Evolutionary conservation across 2,113 vertebrate species (phyloP).

Genomic region (Hipposideros armiger): DNA sequence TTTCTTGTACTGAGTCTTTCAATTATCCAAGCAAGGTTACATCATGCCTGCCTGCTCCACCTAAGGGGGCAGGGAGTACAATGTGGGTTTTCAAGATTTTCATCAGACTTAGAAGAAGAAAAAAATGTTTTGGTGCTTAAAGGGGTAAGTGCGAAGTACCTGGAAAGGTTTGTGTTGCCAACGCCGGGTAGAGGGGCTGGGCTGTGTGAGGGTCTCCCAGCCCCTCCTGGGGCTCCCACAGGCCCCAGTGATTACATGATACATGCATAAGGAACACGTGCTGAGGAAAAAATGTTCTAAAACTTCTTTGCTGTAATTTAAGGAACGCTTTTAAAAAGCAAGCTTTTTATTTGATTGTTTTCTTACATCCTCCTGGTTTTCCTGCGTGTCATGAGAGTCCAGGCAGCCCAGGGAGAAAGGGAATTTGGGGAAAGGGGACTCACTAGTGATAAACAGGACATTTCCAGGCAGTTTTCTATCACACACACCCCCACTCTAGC

Average conservation of each 20-base stretch:
- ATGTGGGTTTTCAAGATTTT: constrained; percentile 45
- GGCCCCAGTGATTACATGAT: too few relatives aligned
- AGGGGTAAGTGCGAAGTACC: background rate
- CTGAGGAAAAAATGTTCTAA: background rate
- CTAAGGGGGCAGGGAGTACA: background rate
- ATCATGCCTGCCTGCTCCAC: background rate
- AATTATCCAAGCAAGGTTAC: constrained; percentile 16
- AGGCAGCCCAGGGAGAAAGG: background rate
- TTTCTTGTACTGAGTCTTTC: background rate
- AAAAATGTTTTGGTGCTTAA: background rate
- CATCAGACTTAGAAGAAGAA: background rate
- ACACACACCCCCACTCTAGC: background rate
- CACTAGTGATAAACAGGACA: background rate
- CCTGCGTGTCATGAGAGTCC: background rate
- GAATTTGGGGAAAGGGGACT: background rate
- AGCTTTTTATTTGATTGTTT: background rate
- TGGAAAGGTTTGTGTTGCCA: background rate
- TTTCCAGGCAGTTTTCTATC: background rate
- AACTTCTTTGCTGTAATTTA: background rate
- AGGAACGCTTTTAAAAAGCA: constrained; percentile 28
- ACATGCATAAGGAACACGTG: background rate
- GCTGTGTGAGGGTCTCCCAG: background rate
- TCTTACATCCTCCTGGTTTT: background rate
- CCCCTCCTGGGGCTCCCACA: background rate
- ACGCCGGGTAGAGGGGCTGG: background rate